Conservation (phyloP, 2,113 vertebrate species). For the Varanus komodoensis region DNA sequence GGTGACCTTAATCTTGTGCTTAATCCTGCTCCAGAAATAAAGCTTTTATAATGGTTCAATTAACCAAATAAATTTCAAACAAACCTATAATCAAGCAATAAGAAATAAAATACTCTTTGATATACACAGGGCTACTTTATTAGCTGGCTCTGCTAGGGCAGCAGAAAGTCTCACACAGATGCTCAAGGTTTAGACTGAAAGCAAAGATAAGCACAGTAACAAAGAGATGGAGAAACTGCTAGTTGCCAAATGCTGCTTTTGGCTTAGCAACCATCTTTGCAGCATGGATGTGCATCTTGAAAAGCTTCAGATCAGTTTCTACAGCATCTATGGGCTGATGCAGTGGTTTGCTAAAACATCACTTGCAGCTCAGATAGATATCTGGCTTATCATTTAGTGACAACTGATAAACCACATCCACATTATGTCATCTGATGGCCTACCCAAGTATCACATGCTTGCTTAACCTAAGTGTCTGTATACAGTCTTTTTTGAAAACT, state of each 20-base stretch:
- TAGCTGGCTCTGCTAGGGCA: neutral
- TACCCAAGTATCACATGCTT: neutral
- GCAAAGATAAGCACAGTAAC: neutral
- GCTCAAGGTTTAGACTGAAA: neutral
- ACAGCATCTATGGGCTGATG: neutral
- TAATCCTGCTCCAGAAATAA: neutral
- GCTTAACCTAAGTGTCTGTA: neutral
- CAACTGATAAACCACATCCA: neutral
- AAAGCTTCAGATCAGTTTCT: neutral
- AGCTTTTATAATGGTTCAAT: neutral
- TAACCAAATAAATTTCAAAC: neutral
- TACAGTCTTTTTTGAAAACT: too few species aligned
- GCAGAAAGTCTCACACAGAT: neutral
- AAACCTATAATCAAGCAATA: neutral
- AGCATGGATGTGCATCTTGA: neutral
- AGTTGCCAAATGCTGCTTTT: neutral
- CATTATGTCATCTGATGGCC: conserved; percentile 31
- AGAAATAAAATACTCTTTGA: neutral
- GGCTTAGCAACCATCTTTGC: neutral
- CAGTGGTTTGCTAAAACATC: neutral
- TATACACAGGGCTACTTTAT: neutral
- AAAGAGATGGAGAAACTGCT: neutral
- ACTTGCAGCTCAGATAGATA: neutral
- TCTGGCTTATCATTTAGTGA: neutral
- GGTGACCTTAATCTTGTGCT: too few species aligned